Evolutionary conservation across 2,888 invertebrate genomes (phyloP), one percentile per base, ranked within the genome.

Genomic region (Eupithecia insigniata): DNA sequence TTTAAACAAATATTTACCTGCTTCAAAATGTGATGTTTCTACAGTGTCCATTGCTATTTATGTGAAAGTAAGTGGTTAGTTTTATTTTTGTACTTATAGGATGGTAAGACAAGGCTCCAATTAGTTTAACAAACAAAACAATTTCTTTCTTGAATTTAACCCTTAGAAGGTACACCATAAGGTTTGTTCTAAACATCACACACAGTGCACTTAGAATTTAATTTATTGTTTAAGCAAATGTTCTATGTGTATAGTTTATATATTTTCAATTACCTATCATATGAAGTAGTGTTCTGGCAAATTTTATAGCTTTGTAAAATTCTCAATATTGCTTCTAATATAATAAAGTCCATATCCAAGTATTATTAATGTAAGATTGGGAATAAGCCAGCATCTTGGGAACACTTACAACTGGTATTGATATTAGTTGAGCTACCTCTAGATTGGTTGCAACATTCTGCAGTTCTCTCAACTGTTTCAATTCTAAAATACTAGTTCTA

Each of bases 51-150:
- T 78, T 72, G 80, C 76, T 82, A 80, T 78, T 77, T 76, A 62
- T 67, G n/a, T 68, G 70, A 78, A 73, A 60, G 72, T 74, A 69
- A 73, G 73, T 76, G 66, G 74, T 77, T 81, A 81, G 72, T 76
- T 78, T 82, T 82, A 83, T 83, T 83, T 84, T 80, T 84, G 75
- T 85, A 85, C 81, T 76, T 80, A 79, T 80, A 74, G 76, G 77
- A 79, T 75, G 66, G 64, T 75, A 66, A 69, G 66, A 74, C 75
- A 79, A 69, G 77, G 76, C 76, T 70, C 60, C 6, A 28, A 28
- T 64, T 71, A 34, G 64, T 28, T 60, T 22, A 62, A 28, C 28
- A 69, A 14, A 26, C 22, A 26, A 55, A 55, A 4, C 12, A 26
- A 55, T 22, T 55, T 55, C 12, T 55, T 18, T 43, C 36, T 67